phyloP scores from a whole-genome alignment of 2,113 vertebrate species.

The Narcine bancroftii region DNA sequence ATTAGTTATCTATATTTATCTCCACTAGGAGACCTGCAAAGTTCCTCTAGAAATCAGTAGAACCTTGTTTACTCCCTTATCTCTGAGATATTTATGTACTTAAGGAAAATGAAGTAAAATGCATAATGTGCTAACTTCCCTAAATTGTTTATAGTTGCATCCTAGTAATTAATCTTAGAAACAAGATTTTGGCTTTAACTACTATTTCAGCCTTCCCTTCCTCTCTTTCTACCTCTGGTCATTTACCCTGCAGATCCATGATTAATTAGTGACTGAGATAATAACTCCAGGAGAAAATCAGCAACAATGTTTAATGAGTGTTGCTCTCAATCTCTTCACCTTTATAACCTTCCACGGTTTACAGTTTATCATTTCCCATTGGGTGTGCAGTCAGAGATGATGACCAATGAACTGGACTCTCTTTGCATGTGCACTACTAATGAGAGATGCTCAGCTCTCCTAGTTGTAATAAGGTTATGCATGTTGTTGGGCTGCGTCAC shows the following conservation, averaged over 20 bases:
- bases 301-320: background rate
- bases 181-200: background rate
- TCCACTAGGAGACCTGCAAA: too few species aligned
- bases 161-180: background rate
- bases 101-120: background rate
- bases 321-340: background rate
- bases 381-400: slow-evolving; percentile 39
- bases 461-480: background rate
- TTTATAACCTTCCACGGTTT: background rate
- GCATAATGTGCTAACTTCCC: background rate
- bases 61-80: too few species aligned
- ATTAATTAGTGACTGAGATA: background rate
- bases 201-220: too few species aligned
- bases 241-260: background rate
- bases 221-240: background rate
- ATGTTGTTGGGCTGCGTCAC: background rate
- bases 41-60: too few species aligned
- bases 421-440: slow-evolving; percentile 36
- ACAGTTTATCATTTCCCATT: background rate
- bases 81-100: background rate
- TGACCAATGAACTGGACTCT: slow-evolving; percentile 38
- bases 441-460: slow-evolving; percentile 36
- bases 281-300: background rate
- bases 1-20: too few species aligned
- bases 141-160: background rate